These are phyloP conservation scores for Drosophila malerkotliana DNA, from an alignment of 1,140 invertebrate genomes.

Conservation along the genomic window DNA sequence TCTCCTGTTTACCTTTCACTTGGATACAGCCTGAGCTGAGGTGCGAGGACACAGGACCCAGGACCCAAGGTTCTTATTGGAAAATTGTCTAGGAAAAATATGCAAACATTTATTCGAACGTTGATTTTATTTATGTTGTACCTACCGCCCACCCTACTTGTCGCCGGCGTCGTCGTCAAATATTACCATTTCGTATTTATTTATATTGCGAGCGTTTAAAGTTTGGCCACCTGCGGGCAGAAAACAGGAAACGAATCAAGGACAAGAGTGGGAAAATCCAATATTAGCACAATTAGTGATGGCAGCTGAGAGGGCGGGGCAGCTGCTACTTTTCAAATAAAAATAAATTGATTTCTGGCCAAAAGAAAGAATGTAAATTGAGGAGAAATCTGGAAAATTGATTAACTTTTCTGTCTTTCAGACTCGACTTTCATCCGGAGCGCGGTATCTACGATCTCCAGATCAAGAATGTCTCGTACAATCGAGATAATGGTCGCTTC, in stretches of 20 bases:
- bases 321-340: slow-evolving; percentile 54
- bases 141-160: not conserved
- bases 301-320: slow-evolving; percentile 4
- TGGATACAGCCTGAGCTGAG: not conserved
- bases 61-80: slow-evolving; percentile 48
- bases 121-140: slow-evolving; percentile 79
- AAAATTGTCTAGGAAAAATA: slow-evolving; percentile 77
- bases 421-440: slow-evolving; percentile 90
- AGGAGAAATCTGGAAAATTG: slow-evolving; percentile 20
- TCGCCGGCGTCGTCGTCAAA: slow-evolving; percentile 40
- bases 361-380: slow-evolving; percentile 2
- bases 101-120: slow-evolving; percentile 81
- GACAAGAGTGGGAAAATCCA: slow-evolving; percentile 57
- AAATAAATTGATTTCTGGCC: slow-evolving; percentile 62
- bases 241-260: slow-evolving; percentile 37
- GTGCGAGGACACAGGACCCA: slow-evolving; percentile 1
- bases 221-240: slow-evolving; percentile 72
- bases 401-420: slow-evolving; percentile 77
- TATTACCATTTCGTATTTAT: slow-evolving; percentile 80
- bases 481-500: slow-evolving; percentile 95
- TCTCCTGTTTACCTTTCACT: slow-evolving; percentile 52
- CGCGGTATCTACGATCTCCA: slow-evolving; percentile 94
- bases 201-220: slow-evolving; percentile 77
- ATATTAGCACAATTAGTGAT: slow-evolving; percentile 80
- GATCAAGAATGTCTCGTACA: slow-evolving; percentile 94